A percentile compares a stretch with the other conserved stretches of the same genome.
These are phyloP conservation scores for Sebastes taczanowskii DNA, from an alignment of 2,797 vertebrate species.

Conservation along the genomic window DNA sequence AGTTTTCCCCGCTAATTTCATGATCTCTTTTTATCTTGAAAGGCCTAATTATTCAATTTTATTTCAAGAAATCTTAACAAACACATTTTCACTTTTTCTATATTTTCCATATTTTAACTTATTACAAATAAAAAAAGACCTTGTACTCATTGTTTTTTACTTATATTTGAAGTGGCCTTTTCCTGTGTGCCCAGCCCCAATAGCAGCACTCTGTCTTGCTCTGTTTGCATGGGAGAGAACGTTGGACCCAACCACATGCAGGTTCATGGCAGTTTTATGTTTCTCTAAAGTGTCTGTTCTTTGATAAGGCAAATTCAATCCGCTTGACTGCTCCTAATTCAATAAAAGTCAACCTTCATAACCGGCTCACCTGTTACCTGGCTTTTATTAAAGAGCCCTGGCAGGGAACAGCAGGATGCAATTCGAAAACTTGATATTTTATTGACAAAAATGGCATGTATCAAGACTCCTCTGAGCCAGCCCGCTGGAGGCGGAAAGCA, in stretches of 20 bases:
- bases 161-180: too few species aligned
- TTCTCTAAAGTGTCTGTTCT: not conserved
- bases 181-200: not conserved
- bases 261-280: not conserved
- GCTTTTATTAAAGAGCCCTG: conserved; percentile 20
- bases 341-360: conserved; percentile 43
- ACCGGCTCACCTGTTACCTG: conserved; percentile 1
- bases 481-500: conserved; percentile 2
- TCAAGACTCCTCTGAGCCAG: not conserved
- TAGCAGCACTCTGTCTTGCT: not conserved
- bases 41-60: too few species aligned
- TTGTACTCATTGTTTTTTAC: too few species aligned
- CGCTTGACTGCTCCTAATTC: not conserved
- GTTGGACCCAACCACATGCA: not conserved
- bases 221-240: not conserved
- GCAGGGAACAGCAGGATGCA: not conserved
- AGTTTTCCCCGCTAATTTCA: too few species aligned
- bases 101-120: too few species aligned
- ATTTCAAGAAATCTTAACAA: too few species aligned
- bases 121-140: too few species aligned
- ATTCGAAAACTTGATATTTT: conserved; percentile 47
- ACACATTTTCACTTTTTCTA: too few species aligned
- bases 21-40: too few species aligned
- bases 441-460: conserved; percentile 23
- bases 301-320: not conserved